A percentile compares a stretch with the other conserved stretches of the same genome.
Evolutionary conservation across 2,797 vertebrate genomes (phyloP).

Genomic region (Ctenochaetus hawaiiensis): DNA sequence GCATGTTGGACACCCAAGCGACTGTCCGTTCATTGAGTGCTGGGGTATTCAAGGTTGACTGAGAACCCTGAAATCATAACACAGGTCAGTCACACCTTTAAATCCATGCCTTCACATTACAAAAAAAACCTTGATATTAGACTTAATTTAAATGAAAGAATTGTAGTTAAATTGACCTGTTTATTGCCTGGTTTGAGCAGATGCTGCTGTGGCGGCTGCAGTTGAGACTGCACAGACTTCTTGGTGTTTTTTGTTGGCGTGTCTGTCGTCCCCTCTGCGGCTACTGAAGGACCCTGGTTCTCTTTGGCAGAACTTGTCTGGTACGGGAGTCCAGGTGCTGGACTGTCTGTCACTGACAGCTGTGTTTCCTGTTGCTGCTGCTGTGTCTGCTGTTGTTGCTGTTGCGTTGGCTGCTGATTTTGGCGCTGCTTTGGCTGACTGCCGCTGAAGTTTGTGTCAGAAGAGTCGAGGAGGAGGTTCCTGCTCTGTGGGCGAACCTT

Average conservation of each 20-base stretch:
- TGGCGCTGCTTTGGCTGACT: conserved; percentile 75
- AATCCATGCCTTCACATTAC: background rate
- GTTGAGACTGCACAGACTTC: conserved; percentile 76
- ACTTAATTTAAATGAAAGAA: background rate
- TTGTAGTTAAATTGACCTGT: conserved; percentile 82
- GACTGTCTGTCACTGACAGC: conserved; percentile 84
- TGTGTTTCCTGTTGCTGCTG: conserved; percentile 78
- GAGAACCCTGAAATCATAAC: conserved; percentile 85
- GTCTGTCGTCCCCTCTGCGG: conserved; percentile 75
- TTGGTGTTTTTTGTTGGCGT: conserved; percentile 83
- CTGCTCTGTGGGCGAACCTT: conserved; percentile 92
- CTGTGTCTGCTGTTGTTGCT: conserved; percentile 12
- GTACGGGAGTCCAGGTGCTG: conserved; percentile 87
- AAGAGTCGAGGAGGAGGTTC: conserved; percentile 92
- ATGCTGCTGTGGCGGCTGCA: conserved; percentile 84
- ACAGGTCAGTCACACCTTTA: background rate
- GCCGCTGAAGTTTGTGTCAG: conserved; percentile 87
- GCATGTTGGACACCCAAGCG: conserved; percentile 99
- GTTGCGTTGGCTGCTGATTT: conserved; percentile 51
- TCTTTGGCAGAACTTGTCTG: conserved; percentile 85
- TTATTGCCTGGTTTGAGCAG: conserved; percentile 93
- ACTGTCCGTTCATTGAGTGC: conserved; percentile 94
- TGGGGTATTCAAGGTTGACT: conserved; percentile 90
- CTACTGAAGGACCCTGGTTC: conserved; percentile 72
- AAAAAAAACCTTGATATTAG: background rate